Conservation (phyloP, 2,888 invertebrate species). For the Archips crataeganus region DNA sequence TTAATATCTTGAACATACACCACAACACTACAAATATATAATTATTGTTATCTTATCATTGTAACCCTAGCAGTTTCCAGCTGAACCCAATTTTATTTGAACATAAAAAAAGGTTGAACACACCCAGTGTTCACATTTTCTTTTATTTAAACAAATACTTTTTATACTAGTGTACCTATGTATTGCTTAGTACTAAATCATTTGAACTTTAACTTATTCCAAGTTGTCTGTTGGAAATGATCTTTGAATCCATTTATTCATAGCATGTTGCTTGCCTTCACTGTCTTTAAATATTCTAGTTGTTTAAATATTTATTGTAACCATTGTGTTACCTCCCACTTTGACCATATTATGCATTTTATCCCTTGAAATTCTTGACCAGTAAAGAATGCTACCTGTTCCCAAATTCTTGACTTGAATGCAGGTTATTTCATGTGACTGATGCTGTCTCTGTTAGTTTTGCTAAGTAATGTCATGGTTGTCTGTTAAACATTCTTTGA, state of each 20-base stretch:
- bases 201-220: slow-evolving; percentile 3
- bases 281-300: too few relatives aligned
- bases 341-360: too few relatives aligned
- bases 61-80: neutral
- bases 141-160: neutral
- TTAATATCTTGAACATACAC: neutral
- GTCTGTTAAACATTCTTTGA: neutral
- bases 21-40: slow-evolving; percentile 1
- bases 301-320: too few relatives aligned
- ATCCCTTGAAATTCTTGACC: neutral
- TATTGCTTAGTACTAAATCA: neutral
- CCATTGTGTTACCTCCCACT: too few relatives aligned
- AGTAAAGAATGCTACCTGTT: neutral
- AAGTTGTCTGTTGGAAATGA: neutral
- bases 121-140: neutral
- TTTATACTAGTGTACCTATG: neutral
- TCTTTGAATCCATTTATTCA: neutral
- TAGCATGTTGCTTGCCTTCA: neutral
- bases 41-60: slow-evolving; percentile 17
- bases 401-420: neutral
- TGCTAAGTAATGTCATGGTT: neutral
- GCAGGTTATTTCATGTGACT: too few relatives aligned
- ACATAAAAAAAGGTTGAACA: neutral
- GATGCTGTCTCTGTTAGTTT: neutral
- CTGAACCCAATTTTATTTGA: neutral